These are phyloP conservation scores for Vidua macroura DNA, from an alignment of 2,113 vertebrate species.

Conservation along the genomic window DNA sequence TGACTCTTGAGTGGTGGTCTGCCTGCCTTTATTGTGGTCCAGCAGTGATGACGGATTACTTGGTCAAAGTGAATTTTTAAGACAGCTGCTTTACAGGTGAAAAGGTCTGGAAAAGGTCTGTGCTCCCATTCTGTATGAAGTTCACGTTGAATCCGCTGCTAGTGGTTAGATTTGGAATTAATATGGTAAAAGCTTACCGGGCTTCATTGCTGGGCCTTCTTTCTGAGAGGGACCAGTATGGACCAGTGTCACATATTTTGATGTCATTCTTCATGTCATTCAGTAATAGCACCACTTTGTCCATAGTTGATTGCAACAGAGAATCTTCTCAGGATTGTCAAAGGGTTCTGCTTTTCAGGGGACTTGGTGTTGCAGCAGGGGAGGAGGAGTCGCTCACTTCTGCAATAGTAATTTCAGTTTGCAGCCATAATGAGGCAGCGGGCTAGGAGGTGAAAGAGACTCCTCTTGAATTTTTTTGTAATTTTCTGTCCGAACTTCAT, in stretches of 20 bases:
- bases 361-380: background rate
- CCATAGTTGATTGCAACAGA: background rate
- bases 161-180: fast-evolving
- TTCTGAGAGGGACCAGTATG: background rate
- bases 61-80: background rate
- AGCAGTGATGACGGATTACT: background rate
- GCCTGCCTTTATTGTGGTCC: background rate
- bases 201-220: background rate
- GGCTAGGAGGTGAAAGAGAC: background rate
- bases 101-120: background rate
- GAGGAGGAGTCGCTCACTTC: background rate
- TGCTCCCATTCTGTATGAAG: background rate
- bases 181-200: background rate
- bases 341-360: background rate
- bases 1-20: background rate
- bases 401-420: background rate
- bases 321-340: background rate
- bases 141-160: background rate
- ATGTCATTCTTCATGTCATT: background rate
- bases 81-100: background rate
- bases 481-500: background rate
- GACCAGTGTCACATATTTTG: background rate
- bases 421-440: background rate
- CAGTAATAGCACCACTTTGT: background rate
- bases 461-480: background rate